Percentiles rank a stretch among this genome's conserved stretches.
Evolutionary conservation across 2,113 vertebrate genomes (phyloP).

Genomic region (Uria lomvia): DNA sequence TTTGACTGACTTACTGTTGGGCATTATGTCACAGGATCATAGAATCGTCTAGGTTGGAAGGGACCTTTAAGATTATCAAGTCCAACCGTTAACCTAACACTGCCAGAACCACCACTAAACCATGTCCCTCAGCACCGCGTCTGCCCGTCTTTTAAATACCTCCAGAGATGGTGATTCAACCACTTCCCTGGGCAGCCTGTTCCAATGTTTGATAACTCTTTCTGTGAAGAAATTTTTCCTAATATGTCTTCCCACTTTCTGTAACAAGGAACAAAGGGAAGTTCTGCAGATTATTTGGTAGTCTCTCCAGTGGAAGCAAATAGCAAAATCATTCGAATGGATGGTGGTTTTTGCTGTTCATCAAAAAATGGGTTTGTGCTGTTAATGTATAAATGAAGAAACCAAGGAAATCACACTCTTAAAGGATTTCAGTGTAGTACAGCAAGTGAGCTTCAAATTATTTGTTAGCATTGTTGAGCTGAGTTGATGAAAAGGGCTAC

Average conservation of each 20-base stretch:
- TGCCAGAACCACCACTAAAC: not conserved
- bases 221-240: not conserved
- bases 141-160: not conserved
- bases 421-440: not conserved
- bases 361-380: not conserved
- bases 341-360: not conserved
- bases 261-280: not conserved
- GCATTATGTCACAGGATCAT: not conserved
- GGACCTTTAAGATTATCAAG: not conserved
- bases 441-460: not conserved
- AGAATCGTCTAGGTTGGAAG: not conserved
- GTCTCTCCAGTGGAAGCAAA: not conserved
- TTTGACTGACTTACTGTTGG: not conserved
- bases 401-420: not conserved
- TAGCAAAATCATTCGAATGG: not conserved
- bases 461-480: not conserved
- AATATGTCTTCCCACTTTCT: not conserved
- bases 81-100: not conserved
- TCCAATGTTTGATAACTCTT: not conserved
- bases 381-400: not conserved
- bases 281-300: not conserved
- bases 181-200: not conserved
- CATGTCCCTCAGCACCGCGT: not conserved
- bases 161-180: not conserved
- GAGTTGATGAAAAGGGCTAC: not conserved